Evolutionary conservation across 2,888 invertebrate species (phyloP).

Genomic region (Eupithecia tripunctaria): DNA sequence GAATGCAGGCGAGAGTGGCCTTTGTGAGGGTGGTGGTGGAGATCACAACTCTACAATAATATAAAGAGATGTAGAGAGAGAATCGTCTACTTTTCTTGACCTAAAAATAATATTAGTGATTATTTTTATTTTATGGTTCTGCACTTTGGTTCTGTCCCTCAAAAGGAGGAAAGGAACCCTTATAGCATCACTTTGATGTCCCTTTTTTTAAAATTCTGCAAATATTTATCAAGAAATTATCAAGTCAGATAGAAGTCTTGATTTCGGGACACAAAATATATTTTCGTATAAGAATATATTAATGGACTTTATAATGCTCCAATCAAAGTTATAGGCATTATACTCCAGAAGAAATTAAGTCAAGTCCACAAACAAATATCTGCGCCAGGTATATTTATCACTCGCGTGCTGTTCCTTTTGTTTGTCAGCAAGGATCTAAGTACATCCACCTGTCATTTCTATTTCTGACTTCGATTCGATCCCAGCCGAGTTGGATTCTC

Average conservation of each 20-base stretch:
- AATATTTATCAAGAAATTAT: too few relatives aligned
- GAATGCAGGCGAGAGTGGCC: neutral
- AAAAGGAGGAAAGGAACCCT: neutral
- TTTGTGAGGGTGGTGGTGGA: neutral
- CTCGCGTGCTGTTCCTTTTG: constrained; percentile 11
- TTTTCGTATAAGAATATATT: neutral
- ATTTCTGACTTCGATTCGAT: constrained; percentile 11
- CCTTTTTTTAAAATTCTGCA: too few relatives aligned
- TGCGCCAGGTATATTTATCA: neutral
- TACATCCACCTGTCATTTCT: constrained; percentile 21
- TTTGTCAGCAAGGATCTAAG: constrained; percentile 16
- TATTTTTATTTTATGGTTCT: too few relatives aligned
- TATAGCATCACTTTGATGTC: too few relatives aligned
- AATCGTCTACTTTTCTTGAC: too few relatives aligned
- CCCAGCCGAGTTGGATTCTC: neutral
- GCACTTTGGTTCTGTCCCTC: neutral
- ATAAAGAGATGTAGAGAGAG: too few relatives aligned
- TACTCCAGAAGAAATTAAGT: neutral
- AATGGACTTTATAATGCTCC: neutral
- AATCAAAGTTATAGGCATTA: neutral
- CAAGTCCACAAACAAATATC: neutral
- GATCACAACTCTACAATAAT: too few relatives aligned
- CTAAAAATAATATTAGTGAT: too few relatives aligned
- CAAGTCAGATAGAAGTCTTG: neutral
- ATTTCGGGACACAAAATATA: neutral